A percentile compares a stretch with the other conserved stretches of the same genome.
phyloP scores from a whole-genome alignment of 2,113 vertebrate genomes.

The Aegithalos caudatus region DNA sequence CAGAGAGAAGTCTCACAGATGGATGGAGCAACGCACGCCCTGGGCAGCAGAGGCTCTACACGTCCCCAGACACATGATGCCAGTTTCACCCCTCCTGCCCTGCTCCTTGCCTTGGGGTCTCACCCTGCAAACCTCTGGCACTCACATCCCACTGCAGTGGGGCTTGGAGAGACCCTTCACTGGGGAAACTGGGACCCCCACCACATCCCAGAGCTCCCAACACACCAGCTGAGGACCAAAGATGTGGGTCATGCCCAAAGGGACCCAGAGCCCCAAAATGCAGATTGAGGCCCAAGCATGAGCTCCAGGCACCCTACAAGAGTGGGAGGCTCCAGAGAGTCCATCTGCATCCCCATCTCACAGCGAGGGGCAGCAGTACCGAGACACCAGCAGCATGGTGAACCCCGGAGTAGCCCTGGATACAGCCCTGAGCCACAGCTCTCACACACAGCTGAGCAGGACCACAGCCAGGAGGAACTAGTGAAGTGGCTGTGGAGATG shows the following conservation, averaged over 20 bases:
- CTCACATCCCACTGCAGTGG: fast-evolving
- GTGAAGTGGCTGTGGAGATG: background rate
- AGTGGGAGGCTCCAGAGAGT: background rate
- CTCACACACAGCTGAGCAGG: background rate
- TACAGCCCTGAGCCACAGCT: background rate
- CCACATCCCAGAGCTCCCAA: background rate
- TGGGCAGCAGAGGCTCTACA: background rate
- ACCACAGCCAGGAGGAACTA: background rate
- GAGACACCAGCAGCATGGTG: fast-evolving
- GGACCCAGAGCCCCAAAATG: background rate
- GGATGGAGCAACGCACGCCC: background rate
- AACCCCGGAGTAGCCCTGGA: background rate
- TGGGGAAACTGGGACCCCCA: background rate
- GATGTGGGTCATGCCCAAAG: background rate
- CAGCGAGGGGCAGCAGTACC: background rate
- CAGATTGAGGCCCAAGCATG: background rate
- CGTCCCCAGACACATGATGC: fast-evolving
- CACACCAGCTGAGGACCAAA: background rate
- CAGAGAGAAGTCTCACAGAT: background rate
- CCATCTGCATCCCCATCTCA: fast-evolving
- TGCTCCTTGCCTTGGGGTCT: background rate
- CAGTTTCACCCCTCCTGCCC: background rate
- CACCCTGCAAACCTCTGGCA: background rate
- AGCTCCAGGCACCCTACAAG: background rate
- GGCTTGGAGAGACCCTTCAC: background rate